Conservation (phyloP, 2,113 vertebrate genomes). For the Lamprologus ornatipinnis region DNA sequence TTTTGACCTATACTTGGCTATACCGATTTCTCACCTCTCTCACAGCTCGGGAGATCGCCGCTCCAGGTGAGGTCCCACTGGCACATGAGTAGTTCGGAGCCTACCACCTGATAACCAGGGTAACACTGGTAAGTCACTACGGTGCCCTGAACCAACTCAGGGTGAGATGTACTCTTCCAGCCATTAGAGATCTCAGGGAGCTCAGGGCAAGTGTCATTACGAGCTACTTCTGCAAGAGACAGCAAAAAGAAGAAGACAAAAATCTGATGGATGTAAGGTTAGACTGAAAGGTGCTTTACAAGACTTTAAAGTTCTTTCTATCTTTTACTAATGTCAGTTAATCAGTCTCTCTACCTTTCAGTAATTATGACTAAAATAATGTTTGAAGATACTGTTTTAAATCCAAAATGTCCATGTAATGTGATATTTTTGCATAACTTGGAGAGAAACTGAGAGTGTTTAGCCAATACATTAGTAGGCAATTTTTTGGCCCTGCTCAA, state of each 20-base stretch:
- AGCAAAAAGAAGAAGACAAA: neutral
- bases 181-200: slow-evolving; percentile 89
- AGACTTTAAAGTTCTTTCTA: neutral
- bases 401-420: neutral
- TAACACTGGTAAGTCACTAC: slow-evolving; percentile 96
- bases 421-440: neutral
- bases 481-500: neutral
- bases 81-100: slow-evolving; percentile 89
- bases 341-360: neutral
- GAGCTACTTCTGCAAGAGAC: slow-evolving; percentile 79
- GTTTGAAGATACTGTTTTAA: neutral
- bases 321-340: neutral
- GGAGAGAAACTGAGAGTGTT: neutral
- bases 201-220: slow-evolving; percentile 92
- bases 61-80: slow-evolving; percentile 98
- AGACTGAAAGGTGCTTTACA: neutral
- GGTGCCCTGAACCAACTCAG: slow-evolving; percentile 87
- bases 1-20: neutral
- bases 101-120: slow-evolving; percentile 83
- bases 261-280: neutral
- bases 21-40: slow-evolving; percentile 73
- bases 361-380: neutral
- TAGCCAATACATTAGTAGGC: neutral
- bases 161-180: slow-evolving; percentile 90
- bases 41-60: slow-evolving; percentile 84